Percentiles rank a stretch among this genome's conserved stretches.
phyloP scores from a whole-genome alignment of 2,113 vertebrate species.

The Pedionomus torquatus region DNA sequence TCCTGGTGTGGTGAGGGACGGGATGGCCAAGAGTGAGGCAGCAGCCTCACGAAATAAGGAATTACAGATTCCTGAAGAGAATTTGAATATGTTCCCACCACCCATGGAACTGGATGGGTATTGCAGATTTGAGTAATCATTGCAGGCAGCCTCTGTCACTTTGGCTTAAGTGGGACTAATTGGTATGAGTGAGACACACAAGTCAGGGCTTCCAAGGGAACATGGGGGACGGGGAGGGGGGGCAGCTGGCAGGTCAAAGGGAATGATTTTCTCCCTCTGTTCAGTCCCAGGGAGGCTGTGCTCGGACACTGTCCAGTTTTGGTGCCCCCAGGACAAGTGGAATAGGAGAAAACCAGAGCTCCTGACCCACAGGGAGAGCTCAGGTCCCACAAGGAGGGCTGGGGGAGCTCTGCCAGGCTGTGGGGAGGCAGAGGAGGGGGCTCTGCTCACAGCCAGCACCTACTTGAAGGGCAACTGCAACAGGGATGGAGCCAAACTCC shows the following conservation, averaged over 20 bases:
- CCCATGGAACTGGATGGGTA: neutral
- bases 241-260: neutral
- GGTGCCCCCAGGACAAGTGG: neutral
- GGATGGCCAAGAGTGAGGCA: neutral
- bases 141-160: neutral
- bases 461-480: neutral
- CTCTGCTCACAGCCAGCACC: neutral
- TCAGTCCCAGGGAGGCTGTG: neutral
- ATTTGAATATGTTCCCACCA: neutral
- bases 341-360: neutral
- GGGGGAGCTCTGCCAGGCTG: neutral
- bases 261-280: neutral
- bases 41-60: neutral
- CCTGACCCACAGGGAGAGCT: neutral
- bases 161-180: neutral
- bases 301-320: neutral
- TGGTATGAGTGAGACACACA: neutral
- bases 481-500: neutral
- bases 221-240: neutral
- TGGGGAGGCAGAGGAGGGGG: neutral
- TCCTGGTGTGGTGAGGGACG: neutral
- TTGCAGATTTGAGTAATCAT: neutral
- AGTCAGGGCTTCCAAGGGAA: neutral
- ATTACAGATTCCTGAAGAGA: neutral
- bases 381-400: neutral